These are phyloP conservation scores for Zhuqinia jingwanae DNA, from an alignment of 2,888 invertebrate genomes.

Conservation along the genomic window DNA sequence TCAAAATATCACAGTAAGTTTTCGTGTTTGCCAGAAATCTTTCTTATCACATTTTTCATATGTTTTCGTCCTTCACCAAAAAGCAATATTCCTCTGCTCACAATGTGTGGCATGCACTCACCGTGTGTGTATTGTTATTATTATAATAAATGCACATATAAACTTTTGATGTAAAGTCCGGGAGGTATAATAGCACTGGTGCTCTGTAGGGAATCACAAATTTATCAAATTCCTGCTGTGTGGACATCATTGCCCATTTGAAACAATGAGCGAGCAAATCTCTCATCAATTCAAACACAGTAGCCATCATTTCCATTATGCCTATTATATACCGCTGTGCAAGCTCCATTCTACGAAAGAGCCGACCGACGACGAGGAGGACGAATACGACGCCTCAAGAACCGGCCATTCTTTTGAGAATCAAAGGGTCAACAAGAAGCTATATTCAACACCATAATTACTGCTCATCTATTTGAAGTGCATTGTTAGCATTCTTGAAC, in stretches of 20 bases:
- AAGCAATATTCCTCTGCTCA: too few species aligned
- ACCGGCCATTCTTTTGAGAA: constrained; percentile 28
- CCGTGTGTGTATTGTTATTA: not conserved
- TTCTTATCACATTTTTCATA: too few species aligned
- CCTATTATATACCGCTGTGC: constrained; percentile 35
- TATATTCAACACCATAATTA: constrained; percentile 46
- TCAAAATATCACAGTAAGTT: too few species aligned
- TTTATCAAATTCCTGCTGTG: constrained; percentile 55
- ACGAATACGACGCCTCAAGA: constrained; percentile 28
- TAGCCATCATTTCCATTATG: constrained; percentile 53
- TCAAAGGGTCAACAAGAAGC: constrained; percentile 31
- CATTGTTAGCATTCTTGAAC: constrained; percentile 64
- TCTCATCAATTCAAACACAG: constrained; percentile 53
- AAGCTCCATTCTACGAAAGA: not conserved
- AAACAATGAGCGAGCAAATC: constrained; percentile 62
- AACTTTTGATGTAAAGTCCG: not conserved
- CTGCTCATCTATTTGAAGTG: not conserved
- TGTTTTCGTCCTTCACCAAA: too few species aligned
- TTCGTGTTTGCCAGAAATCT: too few species aligned
- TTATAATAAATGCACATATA: too few species aligned
- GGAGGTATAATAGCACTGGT: constrained; percentile 19
- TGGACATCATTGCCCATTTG: constrained; percentile 59
- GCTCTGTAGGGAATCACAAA: constrained; percentile 32
- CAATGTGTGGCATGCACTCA: too few species aligned
- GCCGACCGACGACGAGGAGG: not conserved